Conservation (phyloP, 2,888 invertebrate species). For the Tenthredo scrophulariae region DNA sequence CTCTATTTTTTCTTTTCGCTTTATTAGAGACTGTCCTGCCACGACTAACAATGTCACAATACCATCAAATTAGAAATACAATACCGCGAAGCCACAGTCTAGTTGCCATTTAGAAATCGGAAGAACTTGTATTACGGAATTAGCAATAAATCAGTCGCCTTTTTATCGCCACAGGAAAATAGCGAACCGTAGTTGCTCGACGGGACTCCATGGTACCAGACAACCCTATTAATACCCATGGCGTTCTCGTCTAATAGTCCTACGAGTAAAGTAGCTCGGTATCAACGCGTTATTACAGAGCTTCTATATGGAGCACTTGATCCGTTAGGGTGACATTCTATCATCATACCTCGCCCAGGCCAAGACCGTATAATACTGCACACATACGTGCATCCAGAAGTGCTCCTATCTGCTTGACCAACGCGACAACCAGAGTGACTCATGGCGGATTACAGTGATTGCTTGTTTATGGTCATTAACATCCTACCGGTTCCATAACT, state of each 20-base stretch:
- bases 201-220: conserved; percentile 38
- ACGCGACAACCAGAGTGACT: conserved; percentile 77
- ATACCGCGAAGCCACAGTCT: not conserved
- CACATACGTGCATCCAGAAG: not conserved
- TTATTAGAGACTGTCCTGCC: not conserved
- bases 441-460: conserved; percentile 78
- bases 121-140: conserved; percentile 12
- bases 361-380: not conserved
- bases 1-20: not conserved
- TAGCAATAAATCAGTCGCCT: conserved; percentile 26
- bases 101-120: not conserved
- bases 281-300: conserved; percentile 5
- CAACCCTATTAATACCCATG: conserved; percentile 50
- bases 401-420: conserved; percentile 73
- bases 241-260: conserved; percentile 46
- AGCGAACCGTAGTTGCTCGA: conserved; percentile 26
- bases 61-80: not conserved
- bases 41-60: not conserved
- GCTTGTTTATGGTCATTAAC: conserved; percentile 79
- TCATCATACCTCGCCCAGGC: not conserved
- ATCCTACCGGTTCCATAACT: conserved; percentile 77
- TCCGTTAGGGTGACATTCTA: conserved; percentile 2
- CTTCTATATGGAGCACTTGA: not conserved
- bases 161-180: conserved; percentile 43
- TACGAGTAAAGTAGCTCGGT: conserved; percentile 9